A percentile compares a stretch with the other conserved stretches of the same genome.
These are phyloP conservation scores for Coelopa frigida DNA, from an alignment of 1,140 invertebrate genomes.

Conservation along the genomic window DNA sequence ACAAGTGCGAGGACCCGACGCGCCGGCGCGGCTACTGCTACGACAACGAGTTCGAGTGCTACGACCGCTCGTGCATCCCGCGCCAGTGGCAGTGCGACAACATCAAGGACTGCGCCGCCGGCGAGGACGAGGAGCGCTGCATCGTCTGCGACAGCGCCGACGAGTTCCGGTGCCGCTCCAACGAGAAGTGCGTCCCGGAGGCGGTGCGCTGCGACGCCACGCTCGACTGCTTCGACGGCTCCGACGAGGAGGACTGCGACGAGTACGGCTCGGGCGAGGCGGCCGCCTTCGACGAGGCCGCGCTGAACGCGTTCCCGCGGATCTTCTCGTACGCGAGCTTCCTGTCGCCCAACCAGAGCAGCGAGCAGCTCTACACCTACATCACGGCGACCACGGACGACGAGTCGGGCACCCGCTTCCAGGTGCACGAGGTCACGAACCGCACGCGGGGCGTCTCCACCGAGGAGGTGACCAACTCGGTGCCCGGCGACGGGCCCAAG, in stretches of 20 bases:
- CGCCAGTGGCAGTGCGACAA: conserved; percentile 59
- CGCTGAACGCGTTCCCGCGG: conserved; percentile 33
- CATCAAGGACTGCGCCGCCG: conserved; percentile 55
- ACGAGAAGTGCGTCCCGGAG: conserved; percentile 63
- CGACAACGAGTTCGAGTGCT: conserved; percentile 53
- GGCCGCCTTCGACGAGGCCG: conserved; percentile 30
- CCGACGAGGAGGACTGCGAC: conserved; percentile 63
- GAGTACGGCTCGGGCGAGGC: conserved; percentile 26
- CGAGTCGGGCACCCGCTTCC: conserved; percentile 33
- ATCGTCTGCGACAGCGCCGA: conserved; percentile 49
- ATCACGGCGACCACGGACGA: conserved; percentile 35
- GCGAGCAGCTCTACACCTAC: conserved; percentile 36
- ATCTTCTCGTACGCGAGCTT: conserved; percentile 38
- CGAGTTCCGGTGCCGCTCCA: conserved; percentile 49
- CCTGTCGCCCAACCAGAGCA: conserved; percentile 36
- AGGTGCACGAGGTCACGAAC: conserved; percentile 24
- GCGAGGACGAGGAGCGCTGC: conserved; percentile 59
- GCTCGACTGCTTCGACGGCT: conserved; percentile 69
- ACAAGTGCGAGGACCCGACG: conserved; percentile 44
- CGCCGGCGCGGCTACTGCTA: conserved; percentile 48
- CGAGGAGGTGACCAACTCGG: conserved; percentile 20
- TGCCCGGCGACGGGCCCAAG: conserved; percentile 20
- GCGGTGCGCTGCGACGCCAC: conserved; percentile 73
- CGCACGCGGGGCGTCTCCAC: conserved; percentile 16
- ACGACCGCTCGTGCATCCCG: conserved; percentile 57